Percentiles rank a stretch among this genome's conserved stretches.
These are phyloP conservation scores for Psittacula derbiana DNA, from an alignment of 2,797 vertebrate species.

Conservation along the genomic window DNA sequence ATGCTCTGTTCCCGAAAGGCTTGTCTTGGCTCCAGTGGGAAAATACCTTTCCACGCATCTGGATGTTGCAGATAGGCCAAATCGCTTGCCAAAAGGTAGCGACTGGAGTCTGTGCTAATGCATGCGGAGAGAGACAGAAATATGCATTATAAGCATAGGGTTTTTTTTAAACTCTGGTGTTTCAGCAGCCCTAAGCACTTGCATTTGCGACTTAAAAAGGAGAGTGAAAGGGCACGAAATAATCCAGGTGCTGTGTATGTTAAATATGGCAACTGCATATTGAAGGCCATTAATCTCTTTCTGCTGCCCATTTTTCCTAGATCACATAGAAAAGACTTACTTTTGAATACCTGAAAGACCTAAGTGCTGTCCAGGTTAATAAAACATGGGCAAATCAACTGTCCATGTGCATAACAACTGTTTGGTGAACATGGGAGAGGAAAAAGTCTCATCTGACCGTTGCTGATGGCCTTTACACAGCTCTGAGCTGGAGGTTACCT, in stretches of 20 bases:
- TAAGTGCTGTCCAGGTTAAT: background rate
- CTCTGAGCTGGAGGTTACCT: background rate
- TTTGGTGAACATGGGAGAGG: background rate
- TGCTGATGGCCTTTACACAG: background rate
- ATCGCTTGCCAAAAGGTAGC: background rate
- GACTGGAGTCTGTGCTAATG: background rate
- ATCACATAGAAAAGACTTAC: background rate
- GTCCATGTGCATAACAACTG: background rate
- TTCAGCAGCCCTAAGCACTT: background rate
- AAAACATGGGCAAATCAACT: background rate
- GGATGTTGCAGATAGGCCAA: background rate
- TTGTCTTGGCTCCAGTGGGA: background rate
- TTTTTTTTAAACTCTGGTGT: background rate
- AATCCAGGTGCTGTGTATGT: background rate
- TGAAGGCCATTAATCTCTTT: background rate
- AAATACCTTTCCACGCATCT: background rate
- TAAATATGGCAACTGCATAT: background rate
- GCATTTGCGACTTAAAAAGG: background rate
- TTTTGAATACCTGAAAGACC: background rate
- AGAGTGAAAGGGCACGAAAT: background rate
- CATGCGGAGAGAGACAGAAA: background rate
- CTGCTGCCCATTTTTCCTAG: background rate
- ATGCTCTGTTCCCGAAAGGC: background rate
- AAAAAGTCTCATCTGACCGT: background rate
- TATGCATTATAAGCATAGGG: background rate